Base-by-base conservation (phyloP, 2,113 vertebrate genomes). In the Hoplias malabaricus region DNA sequence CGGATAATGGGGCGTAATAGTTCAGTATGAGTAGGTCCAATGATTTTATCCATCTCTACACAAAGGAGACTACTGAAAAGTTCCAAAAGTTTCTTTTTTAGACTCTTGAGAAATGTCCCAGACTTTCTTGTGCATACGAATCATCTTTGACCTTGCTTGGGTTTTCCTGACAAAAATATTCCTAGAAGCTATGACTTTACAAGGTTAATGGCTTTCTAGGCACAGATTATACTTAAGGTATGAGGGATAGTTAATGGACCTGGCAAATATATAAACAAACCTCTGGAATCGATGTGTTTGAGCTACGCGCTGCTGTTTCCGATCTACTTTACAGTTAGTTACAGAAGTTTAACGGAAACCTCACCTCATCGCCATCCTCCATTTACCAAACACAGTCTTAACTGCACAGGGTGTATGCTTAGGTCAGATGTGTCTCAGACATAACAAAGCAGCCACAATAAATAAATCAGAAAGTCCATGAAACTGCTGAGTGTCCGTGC, bases 371-470 rank as follows among this genome's bases (percentile, higher is more conserved):
- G 36, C 38, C 63, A 29, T 54, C 66, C 73, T 48, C 25, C 73
- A 75, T 27, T 66, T 40, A 54, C 9, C 6, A 42, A 38, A 53
- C 19, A 21, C 16, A 36, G 11, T 62, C 29, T 31, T 34, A 61
- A 43, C 70, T 59, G 13, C 56, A 21, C 25, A 62, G 29, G 7
- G 29, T 38, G 38, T 29, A 5, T 21, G 31, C 6, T 14, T 12
- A 14, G 70, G 36, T 61, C 10, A 33, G 43, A 43, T 43, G n/a
- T 33, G 16, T 43, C 25, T 34, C 14, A 40, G 73, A 75, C 27
- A 69, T 75, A 75, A 56, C 67, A 80, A 69, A 53, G 79, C 27
- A 16, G 6, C 13, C 25, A 8, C 43, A 33, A 75, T 56, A 80
- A 65, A 71, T 71, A 66, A 57, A n/a, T 48, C 19, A 53, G 43